phyloP scores from a whole-genome alignment of 2,888 invertebrate species.

The Tribolium freemani region DNA sequence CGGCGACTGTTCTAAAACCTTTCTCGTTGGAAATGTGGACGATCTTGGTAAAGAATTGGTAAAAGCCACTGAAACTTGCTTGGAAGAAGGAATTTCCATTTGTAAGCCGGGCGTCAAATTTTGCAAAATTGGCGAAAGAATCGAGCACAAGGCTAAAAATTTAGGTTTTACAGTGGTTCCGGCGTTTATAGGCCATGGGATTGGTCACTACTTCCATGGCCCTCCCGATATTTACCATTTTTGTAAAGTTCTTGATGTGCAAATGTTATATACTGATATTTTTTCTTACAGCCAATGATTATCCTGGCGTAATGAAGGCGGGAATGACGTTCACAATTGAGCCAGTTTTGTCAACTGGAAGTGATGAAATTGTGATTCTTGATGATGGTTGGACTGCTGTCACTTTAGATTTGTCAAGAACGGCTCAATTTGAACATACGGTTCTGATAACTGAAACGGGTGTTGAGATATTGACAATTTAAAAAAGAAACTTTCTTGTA shows the following conservation, averaged over 20 bases:
- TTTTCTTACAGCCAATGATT: conserved; percentile 72
- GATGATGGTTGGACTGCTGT: conserved; percentile 95
- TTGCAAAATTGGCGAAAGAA: conserved; percentile 74
- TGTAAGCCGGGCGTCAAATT: conserved; percentile 76
- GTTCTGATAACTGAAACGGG: conserved; percentile 85
- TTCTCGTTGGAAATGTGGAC: conserved; percentile 87
- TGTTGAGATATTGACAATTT: conserved; percentile 81
- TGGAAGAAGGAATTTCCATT: conserved; percentile 74
- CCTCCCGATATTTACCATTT: conserved; percentile 89
- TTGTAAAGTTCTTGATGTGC: background rate
- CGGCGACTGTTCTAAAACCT: conserved; percentile 93
- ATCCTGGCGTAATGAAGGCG: conserved; percentile 80
- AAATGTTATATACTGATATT: background rate
- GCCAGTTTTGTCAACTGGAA: conserved; percentile 87
- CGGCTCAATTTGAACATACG: conserved; percentile 95
- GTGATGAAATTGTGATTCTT: conserved; percentile 75
- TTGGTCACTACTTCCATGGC: conserved; percentile 93
- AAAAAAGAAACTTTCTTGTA: conserved; percentile 43
- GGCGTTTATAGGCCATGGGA: conserved; percentile 92
- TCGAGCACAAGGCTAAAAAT: conserved; percentile 75
- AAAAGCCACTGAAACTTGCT: conserved; percentile 78
- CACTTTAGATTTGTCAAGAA: conserved; percentile 83
- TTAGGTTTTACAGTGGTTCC: conserved; percentile 80
- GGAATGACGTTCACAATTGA: conserved; percentile 98
- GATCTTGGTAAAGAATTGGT: conserved; percentile 79